Evolutionary conservation across 2,797 vertebrate genomes (phyloP).

Genomic region (Lophotriccus pileatus): DNA sequence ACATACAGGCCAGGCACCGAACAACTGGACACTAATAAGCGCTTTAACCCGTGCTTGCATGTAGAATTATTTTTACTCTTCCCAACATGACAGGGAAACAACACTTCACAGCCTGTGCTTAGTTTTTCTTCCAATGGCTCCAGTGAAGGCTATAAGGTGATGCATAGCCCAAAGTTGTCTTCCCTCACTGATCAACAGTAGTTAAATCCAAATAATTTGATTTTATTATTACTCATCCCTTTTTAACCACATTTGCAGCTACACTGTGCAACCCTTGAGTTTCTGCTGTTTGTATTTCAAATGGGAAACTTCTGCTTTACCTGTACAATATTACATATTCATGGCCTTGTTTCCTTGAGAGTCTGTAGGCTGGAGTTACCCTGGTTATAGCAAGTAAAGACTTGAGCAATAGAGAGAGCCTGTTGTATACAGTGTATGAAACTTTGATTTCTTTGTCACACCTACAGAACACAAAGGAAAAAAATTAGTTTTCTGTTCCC

Average conservation of each 20-base stretch:
- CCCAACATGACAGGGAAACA: not conserved
- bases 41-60: not conserved
- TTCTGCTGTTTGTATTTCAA: not conserved
- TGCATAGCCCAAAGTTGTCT: not conserved
- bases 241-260: not conserved
- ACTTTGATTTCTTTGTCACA: constrained; percentile 99
- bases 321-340: constrained; percentile 99
- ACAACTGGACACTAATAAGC: not conserved
- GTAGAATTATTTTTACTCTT: not conserved
- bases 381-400: constrained; percentile 97
- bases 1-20: not conserved
- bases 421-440: constrained; percentile 97
- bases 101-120: not conserved
- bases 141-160: not conserved
- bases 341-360: constrained; percentile 97
- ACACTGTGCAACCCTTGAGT: not conserved
- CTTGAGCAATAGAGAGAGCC: constrained; percentile 94
- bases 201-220: not conserved
- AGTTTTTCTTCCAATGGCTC: not conserved
- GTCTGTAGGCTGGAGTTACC: constrained; percentile 96
- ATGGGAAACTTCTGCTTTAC: constrained; percentile 68
- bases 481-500: not conserved
- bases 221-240: not conserved
- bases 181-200: not conserved
- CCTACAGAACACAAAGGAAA: constrained; percentile 71